Percentiles rank a stretch among this genome's conserved stretches.
Conservation (phyloP, 1,140 invertebrate species). For the Drosophila truncata region DNA sequence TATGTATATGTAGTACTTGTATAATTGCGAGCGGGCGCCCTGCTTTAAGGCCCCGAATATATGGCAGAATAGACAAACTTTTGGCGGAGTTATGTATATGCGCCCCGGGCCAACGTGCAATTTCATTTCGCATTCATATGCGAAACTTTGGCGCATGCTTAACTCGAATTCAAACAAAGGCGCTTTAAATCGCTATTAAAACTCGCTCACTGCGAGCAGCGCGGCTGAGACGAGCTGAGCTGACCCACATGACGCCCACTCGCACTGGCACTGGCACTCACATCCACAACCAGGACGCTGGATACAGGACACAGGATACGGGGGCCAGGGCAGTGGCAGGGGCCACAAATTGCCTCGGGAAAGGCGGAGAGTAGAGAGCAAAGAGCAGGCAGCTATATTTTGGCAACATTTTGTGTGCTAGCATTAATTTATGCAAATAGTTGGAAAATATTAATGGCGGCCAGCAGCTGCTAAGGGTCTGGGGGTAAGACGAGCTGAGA, state of each 20-base stretch:
- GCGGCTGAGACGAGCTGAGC: conserved; percentile 21
- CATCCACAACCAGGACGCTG: neutral
- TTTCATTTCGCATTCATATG: conserved; percentile 72
- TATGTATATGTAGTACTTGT: neutral
- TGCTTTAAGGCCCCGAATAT: conserved; percentile 15
- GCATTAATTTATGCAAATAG: conserved; percentile 84
- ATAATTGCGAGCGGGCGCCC: conserved; percentile 11
- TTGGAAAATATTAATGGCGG: conserved; percentile 81
- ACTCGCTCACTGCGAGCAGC: conserved; percentile 47
- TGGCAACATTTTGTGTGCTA: conserved; percentile 77
- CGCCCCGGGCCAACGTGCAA: conserved; percentile 51
- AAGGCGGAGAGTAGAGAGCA: conserved; percentile 13
- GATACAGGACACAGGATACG: conserved; percentile 1
- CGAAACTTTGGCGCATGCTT: conserved; percentile 61
- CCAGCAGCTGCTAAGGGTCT: conserved; percentile 54
- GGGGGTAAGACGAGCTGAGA: conserved; percentile 22
- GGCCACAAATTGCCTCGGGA: conserved; percentile 24
- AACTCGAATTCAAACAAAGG: conserved; percentile 64
- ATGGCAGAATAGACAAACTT: conserved; percentile 52
- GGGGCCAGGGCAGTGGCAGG: neutral
- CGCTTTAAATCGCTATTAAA: conserved; percentile 76
- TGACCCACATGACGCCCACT: conserved; percentile 51
- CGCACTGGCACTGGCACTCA: neutral
- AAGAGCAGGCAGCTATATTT: conserved; percentile 56
- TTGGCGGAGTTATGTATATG: conserved; percentile 49